phyloP scores from a whole-genome alignment of 2,888 invertebrate genomes.

The Agrochola lychnidis region DNA sequence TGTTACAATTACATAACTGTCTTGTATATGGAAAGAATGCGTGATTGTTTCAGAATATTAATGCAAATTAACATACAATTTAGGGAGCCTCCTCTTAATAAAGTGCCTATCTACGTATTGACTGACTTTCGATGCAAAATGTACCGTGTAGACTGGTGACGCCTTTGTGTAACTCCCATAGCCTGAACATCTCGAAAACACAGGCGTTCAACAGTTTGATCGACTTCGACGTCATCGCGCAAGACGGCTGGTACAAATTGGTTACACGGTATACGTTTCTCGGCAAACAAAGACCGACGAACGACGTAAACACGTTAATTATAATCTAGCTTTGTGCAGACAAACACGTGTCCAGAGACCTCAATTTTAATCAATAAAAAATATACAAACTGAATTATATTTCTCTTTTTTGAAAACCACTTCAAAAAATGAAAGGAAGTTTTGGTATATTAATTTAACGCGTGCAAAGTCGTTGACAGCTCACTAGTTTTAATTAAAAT shows the following conservation, averaged over 20 bases:
- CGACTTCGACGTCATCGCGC: slow-evolving; percentile 6
- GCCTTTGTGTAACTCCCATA: slow-evolving; percentile 17
- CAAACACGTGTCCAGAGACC: background rate
- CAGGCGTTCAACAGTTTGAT: slow-evolving; percentile 16
- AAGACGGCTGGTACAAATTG: slow-evolving; percentile 21
- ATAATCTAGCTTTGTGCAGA: background rate
- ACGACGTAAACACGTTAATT: background rate
- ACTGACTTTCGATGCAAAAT: slow-evolving; percentile 13
- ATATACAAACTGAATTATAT: background rate
- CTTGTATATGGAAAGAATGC: no score
- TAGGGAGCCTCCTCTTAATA: background rate
- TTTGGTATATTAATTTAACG: slow-evolving; percentile 38
- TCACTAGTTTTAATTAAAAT: slow-evolving; percentile 58
- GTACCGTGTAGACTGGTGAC: background rate
- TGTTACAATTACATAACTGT: no score
- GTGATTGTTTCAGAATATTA: no score
- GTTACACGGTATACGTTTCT: background rate
- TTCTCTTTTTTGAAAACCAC: background rate
- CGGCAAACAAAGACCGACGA: background rate
- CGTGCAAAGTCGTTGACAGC: slow-evolving; percentile 36
- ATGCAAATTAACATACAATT: no score
- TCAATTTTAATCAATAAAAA: background rate
- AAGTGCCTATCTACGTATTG: slow-evolving; percentile 28
- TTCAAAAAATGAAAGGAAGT: background rate
- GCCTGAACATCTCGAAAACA: background rate